Conservation (phyloP, 2,888 invertebrate species). For the Oxystoma pomonae region DNA sequence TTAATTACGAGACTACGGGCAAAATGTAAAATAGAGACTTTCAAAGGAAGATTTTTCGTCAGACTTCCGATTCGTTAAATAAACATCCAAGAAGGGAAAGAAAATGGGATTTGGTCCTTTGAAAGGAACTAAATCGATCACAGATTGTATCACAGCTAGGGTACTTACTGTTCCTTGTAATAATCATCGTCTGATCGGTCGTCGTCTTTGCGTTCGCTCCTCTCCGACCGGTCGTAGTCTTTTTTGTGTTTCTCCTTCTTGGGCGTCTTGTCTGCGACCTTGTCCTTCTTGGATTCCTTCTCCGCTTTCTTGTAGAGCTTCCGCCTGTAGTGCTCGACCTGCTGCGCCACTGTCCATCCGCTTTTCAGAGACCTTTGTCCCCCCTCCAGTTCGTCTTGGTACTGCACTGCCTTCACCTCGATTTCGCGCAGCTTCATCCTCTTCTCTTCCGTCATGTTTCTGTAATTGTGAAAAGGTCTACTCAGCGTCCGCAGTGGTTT, state of each 20-base stretch:
- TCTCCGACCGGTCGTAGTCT: slow-evolving; percentile 43
- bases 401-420: slow-evolving; percentile 91
- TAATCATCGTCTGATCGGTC: slow-evolving; percentile 45
- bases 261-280: slow-evolving; percentile 35
- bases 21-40: too few species aligned
- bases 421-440: slow-evolving; percentile 82
- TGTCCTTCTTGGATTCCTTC: slow-evolving; percentile 43
- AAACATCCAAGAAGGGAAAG: too few species aligned
- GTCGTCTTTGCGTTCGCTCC: slow-evolving; percentile 19
- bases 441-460: slow-evolving; percentile 63
- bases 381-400: slow-evolving; percentile 92
- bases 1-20: too few species aligned
- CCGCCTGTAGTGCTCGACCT: slow-evolving; percentile 86
- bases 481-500: too few species aligned
- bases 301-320: slow-evolving; percentile 76
- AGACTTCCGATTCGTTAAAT: too few species aligned
- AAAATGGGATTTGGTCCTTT: too few species aligned
- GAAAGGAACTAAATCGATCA: too few species aligned
- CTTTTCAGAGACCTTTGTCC: slow-evolving; percentile 69
- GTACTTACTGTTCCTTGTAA: slow-evolving; percentile 47
- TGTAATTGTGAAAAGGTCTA: slow-evolving; percentile 31
- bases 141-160: slow-evolving; percentile 1
- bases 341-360: slow-evolving; percentile 73
- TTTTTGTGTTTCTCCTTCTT: slow-evolving; percentile 43
- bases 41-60: too few species aligned